Conservation (phyloP, 2,888 invertebrate genomes). For the Teleiodes luculella region DNA sequence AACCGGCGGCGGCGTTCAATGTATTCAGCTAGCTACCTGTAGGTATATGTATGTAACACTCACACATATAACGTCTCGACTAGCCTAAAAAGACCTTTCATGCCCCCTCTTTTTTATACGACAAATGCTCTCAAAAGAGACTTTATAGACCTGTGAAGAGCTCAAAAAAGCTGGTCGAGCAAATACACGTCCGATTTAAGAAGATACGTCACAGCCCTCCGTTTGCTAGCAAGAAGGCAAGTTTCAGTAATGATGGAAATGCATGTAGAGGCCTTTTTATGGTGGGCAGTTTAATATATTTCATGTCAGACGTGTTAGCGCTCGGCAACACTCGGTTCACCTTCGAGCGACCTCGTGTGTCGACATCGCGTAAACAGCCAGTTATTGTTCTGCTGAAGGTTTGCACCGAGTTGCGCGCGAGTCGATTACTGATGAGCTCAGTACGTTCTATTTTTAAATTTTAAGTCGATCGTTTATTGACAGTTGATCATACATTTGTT, state of each 20-base stretch:
- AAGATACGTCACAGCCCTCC: neutral
- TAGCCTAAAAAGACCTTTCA: constrained; percentile 31
- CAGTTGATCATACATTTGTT: neutral
- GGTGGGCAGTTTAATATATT: constrained; percentile 9
- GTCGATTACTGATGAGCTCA: constrained; percentile 69
- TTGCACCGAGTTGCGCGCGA: constrained; percentile 60
- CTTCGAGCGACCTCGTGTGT: constrained; percentile 76
- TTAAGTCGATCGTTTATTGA: constrained; percentile 26
- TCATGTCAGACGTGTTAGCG: constrained; percentile 65
- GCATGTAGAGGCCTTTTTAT: neutral
- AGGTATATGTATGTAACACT: constrained; percentile 40
- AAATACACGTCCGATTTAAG: neutral
- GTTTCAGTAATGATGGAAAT: neutral
- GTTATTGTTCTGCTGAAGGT: constrained; percentile 72
- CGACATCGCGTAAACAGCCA: constrained; percentile 52
- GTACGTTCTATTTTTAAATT: constrained; percentile 57
- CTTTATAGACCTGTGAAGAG: constrained; percentile 1
- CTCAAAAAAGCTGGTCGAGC: constrained; percentile 24
- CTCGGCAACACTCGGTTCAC: constrained; percentile 49
- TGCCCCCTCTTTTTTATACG: constrained; percentile 14
- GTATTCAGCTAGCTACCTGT: constrained; percentile 29
- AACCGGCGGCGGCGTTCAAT: constrained; percentile 44
- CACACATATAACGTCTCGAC: constrained; percentile 35
- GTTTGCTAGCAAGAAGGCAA: neutral
- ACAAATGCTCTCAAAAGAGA: neutral